phyloP scores from a whole-genome alignment of 2,113 vertebrate genomes.

The Chlorodrepanis virens region DNA sequence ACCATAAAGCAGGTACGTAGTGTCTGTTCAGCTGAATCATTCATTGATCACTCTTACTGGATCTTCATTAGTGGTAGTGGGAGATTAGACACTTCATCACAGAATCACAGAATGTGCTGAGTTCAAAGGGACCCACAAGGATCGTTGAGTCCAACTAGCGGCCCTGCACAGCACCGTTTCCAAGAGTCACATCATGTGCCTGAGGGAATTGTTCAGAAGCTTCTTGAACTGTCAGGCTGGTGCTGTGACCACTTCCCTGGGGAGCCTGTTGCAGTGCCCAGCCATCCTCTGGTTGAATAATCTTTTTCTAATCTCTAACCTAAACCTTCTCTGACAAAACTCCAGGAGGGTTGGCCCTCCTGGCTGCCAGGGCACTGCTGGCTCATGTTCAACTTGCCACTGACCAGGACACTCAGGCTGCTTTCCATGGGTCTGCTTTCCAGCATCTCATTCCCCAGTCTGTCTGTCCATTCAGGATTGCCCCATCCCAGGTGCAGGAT shows the following conservation, averaged over 20 bases:
- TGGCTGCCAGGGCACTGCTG: neutral
- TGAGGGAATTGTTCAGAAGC: neutral
- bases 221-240: neutral
- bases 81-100: neutral
- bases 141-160: neutral
- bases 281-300: neutral
- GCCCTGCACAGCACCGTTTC: neutral
- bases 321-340: neutral
- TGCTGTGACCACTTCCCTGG: neutral
- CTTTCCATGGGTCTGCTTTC: fast-evolving
- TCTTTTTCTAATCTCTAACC: neutral
- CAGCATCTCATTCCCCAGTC: neutral
- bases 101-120: neutral
- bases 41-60: neutral
- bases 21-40: neutral
- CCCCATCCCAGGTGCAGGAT: neutral
- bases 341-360: neutral
- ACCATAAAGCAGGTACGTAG: neutral
- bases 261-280: neutral
- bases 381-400: fast-evolving
- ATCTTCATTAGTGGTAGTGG: neutral
- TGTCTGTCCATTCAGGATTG: neutral
- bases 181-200: neutral
- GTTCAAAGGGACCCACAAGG: neutral
- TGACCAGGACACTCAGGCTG: fast-evolving